A percentile compares a stretch with the other conserved stretches of the same genome.
Conservation (phyloP, 2,888 invertebrate genomes). For the Phanerotoma sp. region DNA sequence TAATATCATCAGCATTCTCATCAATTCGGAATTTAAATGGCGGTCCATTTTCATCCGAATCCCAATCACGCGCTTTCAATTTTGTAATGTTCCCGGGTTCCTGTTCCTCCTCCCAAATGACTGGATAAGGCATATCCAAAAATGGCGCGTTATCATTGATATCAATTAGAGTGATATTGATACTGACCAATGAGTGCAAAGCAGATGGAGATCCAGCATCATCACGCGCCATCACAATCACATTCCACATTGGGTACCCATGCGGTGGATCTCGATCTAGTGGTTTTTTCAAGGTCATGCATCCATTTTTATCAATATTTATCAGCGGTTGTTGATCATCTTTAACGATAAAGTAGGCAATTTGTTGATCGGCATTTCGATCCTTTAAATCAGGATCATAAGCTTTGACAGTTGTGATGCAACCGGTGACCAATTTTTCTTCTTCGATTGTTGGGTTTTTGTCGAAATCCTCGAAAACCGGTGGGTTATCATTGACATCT, state of each 20-base stretch:
- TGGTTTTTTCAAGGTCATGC: slow-evolving; percentile 71
- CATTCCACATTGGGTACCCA: slow-evolving; percentile 76
- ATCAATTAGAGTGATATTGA: slow-evolving; percentile 68
- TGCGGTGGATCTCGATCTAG: slow-evolving; percentile 88
- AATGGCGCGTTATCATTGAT: slow-evolving; percentile 95
- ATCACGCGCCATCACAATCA: slow-evolving; percentile 70
- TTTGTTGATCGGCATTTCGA: slow-evolving; percentile 72
- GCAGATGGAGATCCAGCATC: slow-evolving; percentile 67
- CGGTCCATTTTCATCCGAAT: slow-evolving; percentile 80
- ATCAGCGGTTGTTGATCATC: slow-evolving; percentile 72
- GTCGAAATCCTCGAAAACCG: slow-evolving; percentile 72
- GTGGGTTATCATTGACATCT: slow-evolving; percentile 92
- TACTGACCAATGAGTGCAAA: slow-evolving; percentile 66
- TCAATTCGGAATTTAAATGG: slow-evolving; percentile 78
- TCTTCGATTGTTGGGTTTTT: slow-evolving; percentile 76
- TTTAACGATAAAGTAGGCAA: slow-evolving; percentile 74
- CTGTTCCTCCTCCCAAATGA: slow-evolving; percentile 83
- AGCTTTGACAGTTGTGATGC: slow-evolving; percentile 65
- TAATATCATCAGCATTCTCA: slow-evolving; percentile 65
- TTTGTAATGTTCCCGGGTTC: slow-evolving; percentile 66
- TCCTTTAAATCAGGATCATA: slow-evolving; percentile 86
- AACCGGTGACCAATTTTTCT: slow-evolving; percentile 67
- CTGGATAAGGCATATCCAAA: slow-evolving; percentile 77
- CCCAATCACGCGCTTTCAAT: slow-evolving; percentile 77
- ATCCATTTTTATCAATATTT: slow-evolving; percentile 73